Conservation (phyloP, 2,113 vertebrate species). For the Stigmatopora argus region DNA sequence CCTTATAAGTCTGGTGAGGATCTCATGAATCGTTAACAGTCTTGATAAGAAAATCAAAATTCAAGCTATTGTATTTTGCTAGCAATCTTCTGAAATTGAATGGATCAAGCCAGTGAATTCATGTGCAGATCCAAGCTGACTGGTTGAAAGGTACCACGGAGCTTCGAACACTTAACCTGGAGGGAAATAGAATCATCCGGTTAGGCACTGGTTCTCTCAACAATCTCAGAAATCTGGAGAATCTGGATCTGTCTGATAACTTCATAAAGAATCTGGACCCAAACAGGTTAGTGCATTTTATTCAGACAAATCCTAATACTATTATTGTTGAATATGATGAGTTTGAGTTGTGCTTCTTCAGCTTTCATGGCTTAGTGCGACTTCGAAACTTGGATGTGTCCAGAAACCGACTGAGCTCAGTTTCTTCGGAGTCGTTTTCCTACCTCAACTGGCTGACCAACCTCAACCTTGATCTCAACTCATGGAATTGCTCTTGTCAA, state of each 20-base stretch:
- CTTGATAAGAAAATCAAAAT: not conserved
- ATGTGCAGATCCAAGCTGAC: constrained; percentile 45
- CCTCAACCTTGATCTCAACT: constrained; percentile 72
- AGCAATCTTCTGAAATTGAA: not conserved
- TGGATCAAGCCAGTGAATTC: not conserved
- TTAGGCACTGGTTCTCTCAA: constrained; percentile 62
- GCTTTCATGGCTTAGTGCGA: constrained; percentile 59
- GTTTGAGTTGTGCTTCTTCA: constrained; percentile 8
- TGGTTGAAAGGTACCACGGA: constrained; percentile 66
- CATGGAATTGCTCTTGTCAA: constrained; percentile 76
- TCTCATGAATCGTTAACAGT: not conserved
- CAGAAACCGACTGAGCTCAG: constrained; percentile 66
- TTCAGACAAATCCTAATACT: not conserved
- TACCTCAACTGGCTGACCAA: constrained; percentile 65
- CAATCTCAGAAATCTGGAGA: constrained; percentile 62
- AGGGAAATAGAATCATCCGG: constrained; percentile 71
- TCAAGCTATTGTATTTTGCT: not conserved
- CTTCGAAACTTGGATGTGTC: constrained; percentile 74
- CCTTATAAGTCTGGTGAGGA: constrained; percentile 42
- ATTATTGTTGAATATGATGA: not conserved
- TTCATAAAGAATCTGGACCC: constrained; percentile 64
- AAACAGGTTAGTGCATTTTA: constrained; percentile 42
- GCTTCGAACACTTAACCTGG: constrained; percentile 68
- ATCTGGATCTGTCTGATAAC: constrained; percentile 75
- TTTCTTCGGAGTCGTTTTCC: constrained; percentile 65